Conservation (phyloP, 2,888 invertebrate genomes). For the Xanthorhoe designata region DNA sequence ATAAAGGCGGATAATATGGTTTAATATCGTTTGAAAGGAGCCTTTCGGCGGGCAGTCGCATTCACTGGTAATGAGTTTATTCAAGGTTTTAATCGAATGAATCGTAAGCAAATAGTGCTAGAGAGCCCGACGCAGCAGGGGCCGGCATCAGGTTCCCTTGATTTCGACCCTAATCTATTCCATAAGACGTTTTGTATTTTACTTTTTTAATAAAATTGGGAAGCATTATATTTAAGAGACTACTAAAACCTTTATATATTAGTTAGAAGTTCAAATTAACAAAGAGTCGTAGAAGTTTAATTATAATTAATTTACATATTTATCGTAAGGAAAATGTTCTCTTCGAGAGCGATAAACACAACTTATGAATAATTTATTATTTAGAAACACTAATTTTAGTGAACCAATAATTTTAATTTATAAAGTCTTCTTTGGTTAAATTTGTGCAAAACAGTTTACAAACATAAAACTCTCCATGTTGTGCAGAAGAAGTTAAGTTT, state of each 20-base stretch:
- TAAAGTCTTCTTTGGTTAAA: no score
- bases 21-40: conserved; percentile 83
- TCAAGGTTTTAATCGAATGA: conserved; percentile 83
- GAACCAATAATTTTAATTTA: no score
- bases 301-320: not conserved
- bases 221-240: not conserved
- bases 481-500: no score
- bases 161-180: conserved; percentile 31
- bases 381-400: no score
- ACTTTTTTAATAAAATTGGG: not conserved
- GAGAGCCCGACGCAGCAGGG: conserved; percentile 49
- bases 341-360: no score
- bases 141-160: conserved; percentile 34
- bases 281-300: not conserved
- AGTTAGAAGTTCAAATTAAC: not conserved
- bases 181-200: conserved; percentile 25
- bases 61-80: conserved; percentile 84
- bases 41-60: conserved; percentile 82
- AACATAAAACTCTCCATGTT: no score
- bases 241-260: not conserved
- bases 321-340: not conserved
- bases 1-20: conserved; percentile 83
- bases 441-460: no score
- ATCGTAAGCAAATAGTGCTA: conserved; percentile 81
- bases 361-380: no score